These are phyloP conservation scores for Brotula barbata DNA, from an alignment of 2,797 vertebrate genomes.

Conservation along the genomic window DNA sequence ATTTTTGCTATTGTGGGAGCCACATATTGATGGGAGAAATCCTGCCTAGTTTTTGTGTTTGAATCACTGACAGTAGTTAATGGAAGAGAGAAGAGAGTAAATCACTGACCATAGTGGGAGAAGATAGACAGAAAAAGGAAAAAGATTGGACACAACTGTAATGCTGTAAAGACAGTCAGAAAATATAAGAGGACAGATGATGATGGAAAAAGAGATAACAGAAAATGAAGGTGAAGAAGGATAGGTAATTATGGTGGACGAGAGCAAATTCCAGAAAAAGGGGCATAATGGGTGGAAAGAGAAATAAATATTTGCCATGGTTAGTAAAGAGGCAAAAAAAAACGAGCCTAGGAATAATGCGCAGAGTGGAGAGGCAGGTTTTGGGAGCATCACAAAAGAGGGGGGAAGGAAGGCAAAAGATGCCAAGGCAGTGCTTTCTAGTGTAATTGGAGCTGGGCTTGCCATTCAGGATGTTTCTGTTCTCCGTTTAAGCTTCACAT, in stretches of 20 bases:
- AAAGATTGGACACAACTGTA: neutral
- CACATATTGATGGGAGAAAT: too few species aligned
- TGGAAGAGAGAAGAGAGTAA: conserved; percentile 16
- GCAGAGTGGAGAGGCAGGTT: conserved; percentile 13
- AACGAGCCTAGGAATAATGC: conserved; percentile 23
- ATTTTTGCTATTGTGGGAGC: neutral
- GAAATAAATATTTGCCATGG: conserved; percentile 24
- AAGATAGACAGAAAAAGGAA: conserved; percentile 8
- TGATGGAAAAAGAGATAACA: neutral
- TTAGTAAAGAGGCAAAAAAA: conserved; percentile 30
- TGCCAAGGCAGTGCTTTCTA: conserved; percentile 50
- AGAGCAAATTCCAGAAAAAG: neutral
- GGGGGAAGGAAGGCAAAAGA: conserved; percentile 29
- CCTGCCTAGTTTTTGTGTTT: conserved; percentile 2
- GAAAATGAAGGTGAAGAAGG: conserved; percentile 6
- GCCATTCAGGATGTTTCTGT: conserved; percentile 58
- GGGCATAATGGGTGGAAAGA: too few species aligned
- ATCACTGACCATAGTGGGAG: conserved; percentile 16
- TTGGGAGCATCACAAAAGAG: conserved; percentile 1
- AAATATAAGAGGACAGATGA: conserved; percentile 15
- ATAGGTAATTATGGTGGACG: neutral
- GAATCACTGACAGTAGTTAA: conserved; percentile 5
- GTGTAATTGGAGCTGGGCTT: conserved; percentile 59
- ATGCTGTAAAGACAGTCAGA: conserved; percentile 13
- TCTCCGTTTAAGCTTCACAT: conserved; percentile 57